Base-by-base conservation (phyloP, 2,113 vertebrate genomes). In the Zapornia atra region DNA sequence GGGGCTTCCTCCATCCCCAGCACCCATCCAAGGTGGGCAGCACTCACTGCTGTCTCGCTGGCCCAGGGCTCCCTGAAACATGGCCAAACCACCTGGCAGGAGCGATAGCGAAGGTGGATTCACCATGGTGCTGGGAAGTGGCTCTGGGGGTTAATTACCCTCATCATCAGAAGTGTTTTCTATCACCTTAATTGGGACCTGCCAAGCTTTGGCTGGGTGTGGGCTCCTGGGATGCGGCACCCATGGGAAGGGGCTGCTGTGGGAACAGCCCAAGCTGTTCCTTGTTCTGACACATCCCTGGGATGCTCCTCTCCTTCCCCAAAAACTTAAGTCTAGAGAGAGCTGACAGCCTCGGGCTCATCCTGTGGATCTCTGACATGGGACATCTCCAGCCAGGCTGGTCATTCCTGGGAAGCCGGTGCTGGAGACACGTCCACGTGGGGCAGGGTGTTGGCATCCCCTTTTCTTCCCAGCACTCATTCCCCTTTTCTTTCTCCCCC, bases 21-120 rank as follows among this genome's bases (percentile, higher is more conserved):
- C 28, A 16, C 33, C 44, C 17, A 1, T 14, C n/a, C 1, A 0
- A n/a, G 40, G 10, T 31, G 48, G 82, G 59, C 40, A 57, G 42
- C 5, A 1, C 63, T 71, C 4, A 0, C 25, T 1, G 0, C 48
- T 1, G 0, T 57, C 64, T 53, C 0, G 0, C 53, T 57, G 42
- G 44, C 22, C 50, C 1, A 4, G 12, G 57, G 16, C 5, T 38
- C 26, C 26, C 48, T 2, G 1, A 51, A 44, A 82, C 29, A 69
- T 2, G 11, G 7, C 34, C 40, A 19, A 19, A 26, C 14, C 11
- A 26, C 28, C 6, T 15, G 5, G 29, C 40, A 57, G 53, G 44
- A 65, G 34, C 2, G 4, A 20, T 22, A 17, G 44, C 1, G 20
- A 65, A 73, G 31, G 15, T 6, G 3, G 54, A 54, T 54, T 50